These are phyloP conservation scores for Datnioides undecimradiatus DNA, from an alignment of 2,113 vertebrate species.

Conservation along the genomic window DNA sequence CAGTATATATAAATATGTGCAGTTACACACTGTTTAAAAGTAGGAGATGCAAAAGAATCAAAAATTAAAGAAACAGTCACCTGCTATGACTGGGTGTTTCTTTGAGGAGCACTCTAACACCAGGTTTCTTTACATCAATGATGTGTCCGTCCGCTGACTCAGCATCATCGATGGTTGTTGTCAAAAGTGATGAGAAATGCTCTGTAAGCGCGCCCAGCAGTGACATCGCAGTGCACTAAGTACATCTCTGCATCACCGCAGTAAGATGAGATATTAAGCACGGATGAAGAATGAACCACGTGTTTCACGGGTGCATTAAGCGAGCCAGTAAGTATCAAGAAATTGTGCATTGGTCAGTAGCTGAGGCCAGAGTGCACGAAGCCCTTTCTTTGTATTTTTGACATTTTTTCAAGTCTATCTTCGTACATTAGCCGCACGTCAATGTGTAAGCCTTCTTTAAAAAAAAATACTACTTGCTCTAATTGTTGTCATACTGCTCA, in stretches of 20 bases:
- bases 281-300: background rate
- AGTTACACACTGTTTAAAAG: background rate
- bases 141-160: too few species aligned
- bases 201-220: background rate
- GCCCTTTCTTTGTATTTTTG: background rate
- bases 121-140: too few species aligned
- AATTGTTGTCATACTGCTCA: background rate
- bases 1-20: background rate
- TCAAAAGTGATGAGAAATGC: background rate
- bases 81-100: background rate
- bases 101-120: background rate
- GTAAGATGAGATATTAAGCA: background rate
- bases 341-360: background rate
- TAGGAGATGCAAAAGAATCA: background rate
- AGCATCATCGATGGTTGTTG: background rate
- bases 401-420: background rate
- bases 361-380: background rate
- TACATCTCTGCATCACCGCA: background rate
- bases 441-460: too few species aligned
- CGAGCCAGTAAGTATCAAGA: background rate
- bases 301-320: background rate
- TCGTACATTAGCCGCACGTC: too few species aligned
- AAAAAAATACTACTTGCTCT: background rate
- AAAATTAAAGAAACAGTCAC: background rate
- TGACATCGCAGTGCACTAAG: background rate